These are phyloP conservation scores for Todiramphus chloris DNA, from an alignment of 2,113 vertebrate genomes.

Conservation along the genomic window DNA sequence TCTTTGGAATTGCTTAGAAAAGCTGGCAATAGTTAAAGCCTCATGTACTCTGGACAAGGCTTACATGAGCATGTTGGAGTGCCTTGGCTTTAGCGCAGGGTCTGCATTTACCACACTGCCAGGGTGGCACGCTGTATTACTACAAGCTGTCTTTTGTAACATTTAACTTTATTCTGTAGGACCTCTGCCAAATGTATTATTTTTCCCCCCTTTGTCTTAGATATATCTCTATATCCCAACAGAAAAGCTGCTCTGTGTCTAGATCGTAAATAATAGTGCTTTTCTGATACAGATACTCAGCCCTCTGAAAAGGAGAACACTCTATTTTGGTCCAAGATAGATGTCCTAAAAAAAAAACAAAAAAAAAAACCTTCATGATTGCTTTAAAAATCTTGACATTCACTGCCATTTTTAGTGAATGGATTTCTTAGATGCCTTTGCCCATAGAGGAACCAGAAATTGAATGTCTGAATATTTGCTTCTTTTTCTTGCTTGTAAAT, in stretches of 20 bases:
- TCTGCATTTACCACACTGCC: neutral
- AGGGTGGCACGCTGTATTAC: neutral
- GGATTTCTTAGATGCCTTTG: neutral
- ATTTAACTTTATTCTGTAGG: neutral
- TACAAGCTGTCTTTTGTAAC: neutral
- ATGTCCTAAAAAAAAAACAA: neutral
- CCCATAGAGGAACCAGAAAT: neutral
- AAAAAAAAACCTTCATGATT: neutral
- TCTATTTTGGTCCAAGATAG: neutral
- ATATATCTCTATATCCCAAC: neutral
- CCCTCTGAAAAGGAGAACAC: neutral
- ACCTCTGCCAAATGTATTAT: neutral
- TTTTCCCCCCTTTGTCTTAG: neutral
- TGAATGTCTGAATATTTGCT: neutral
- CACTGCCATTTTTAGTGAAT: neutral
- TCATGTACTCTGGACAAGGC: neutral
- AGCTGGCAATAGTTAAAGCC: neutral
- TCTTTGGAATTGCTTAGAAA: neutral
- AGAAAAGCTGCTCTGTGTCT: neutral
- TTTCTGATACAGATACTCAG: neutral
- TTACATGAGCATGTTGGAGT: rapidly evolving
- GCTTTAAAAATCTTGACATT: neutral
- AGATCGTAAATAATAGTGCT: neutral
- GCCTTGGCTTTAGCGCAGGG: neutral
- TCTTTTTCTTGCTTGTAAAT: neutral